Base-by-base conservation (phyloP, 2,797 vertebrate genomes). In the Acropternis orthonyx region DNA sequence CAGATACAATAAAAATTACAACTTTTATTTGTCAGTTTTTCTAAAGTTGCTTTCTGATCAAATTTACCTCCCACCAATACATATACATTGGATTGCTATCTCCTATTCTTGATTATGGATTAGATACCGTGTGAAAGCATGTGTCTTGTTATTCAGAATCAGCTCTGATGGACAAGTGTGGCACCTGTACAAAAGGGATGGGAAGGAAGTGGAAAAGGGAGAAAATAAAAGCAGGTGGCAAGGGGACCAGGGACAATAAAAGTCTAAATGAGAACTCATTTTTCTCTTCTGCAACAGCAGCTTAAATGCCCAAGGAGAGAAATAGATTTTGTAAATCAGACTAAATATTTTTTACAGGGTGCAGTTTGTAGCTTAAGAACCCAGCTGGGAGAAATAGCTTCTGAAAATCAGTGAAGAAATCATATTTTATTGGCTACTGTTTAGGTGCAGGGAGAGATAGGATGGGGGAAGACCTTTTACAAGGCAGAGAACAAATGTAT, bases 291-390 rank as follows among this genome's bases (percentile, higher is more conserved):
- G 85, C 62, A 93, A 88, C 76, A 78, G 76, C 79, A 94, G 44
- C 61, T 93, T 93, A 95, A 93, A 94, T 68, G 85, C 76, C 96
- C 69, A 82, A 65, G 37, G 92, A 91, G 95, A 92, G 82, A 95
- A 95, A 96, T 73, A 94, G 82, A 84, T 95, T 96, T 95, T 96
- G 66, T 75, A 89, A 96, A 96, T 94, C 91, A 92, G 89, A 74
- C 79, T 89, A 91, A 95, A 77, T 91, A 84, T 93, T 93, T 96
- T 96, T 93, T 96, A 93, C 76, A 43, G 79, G 91, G 76, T 88
- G 85, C 48, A 52, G 26, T 72, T 32, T 84, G 48, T 19, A 24
- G 54, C 58, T 92, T 88, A 94, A 96, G 71, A 69, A 88, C 54
- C 19, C 81, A 73, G 7, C 0, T 88, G 93, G 87, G 93, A 91